Evolutionary conservation across 2,113 vertebrate genomes (phyloP).

Genomic region (Labeo rohita): DNA sequence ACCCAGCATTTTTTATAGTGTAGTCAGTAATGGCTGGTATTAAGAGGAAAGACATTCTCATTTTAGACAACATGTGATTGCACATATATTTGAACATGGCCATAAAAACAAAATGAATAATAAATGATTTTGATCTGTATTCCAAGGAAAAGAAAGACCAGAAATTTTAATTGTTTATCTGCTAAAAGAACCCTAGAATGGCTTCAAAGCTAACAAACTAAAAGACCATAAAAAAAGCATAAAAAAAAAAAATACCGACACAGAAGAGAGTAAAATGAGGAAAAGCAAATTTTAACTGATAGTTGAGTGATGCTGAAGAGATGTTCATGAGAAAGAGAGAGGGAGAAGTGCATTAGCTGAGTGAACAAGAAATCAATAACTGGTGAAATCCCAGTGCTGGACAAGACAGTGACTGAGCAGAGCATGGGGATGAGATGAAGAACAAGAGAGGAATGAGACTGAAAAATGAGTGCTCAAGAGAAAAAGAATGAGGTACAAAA

Average conservation of each 20-base stretch:
- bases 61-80: no score
- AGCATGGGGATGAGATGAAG: neutral
- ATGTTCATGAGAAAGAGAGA: conserved; percentile 16
- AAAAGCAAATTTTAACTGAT: neutral
- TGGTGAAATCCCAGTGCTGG: conserved; percentile 1
- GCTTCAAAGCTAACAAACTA: neutral
- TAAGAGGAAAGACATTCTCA: no score
- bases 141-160: neutral
- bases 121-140: neutral
- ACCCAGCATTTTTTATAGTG: no score
- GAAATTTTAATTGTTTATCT: neutral
- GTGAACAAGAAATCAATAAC: neutral
- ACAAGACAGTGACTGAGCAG: conserved; percentile 9
- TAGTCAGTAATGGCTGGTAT: no score
- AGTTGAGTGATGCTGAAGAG: neutral
- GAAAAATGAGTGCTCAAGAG: neutral
- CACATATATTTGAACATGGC: no score
- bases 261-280: neutral
- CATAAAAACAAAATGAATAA: neutral
- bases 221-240: neutral
- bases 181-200: neutral
- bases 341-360: conserved; percentile 22
- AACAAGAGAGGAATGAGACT: neutral
- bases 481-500: neutral
- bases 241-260: neutral